Conservation (phyloP, 1,140 invertebrate species). For the Eulimnadia texana region DNA sequence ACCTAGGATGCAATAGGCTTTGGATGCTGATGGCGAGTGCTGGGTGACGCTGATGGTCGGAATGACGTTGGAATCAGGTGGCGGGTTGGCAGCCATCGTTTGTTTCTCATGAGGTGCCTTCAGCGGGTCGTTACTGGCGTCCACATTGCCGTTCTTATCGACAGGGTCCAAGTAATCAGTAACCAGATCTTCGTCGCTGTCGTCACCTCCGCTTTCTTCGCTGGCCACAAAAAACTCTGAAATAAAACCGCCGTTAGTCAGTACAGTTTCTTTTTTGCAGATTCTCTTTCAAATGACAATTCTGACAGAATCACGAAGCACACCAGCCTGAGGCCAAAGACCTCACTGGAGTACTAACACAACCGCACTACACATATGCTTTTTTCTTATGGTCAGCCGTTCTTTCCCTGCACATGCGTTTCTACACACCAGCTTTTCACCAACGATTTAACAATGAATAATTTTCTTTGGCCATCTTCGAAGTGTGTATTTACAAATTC, state of each 20-base stretch:
- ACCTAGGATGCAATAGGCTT: conserved; percentile 42
- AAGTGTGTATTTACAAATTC: too few species aligned
- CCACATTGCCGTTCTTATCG: conserved; percentile 10
- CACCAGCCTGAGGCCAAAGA: too few species aligned
- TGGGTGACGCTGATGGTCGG: conserved; percentile 74
- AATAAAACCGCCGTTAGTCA: background rate
- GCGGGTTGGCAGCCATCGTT: conserved; percentile 17
- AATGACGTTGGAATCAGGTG: conserved; percentile 27
- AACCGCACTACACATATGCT: too few species aligned
- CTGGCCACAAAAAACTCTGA: background rate
- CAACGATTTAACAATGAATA: too few species aligned
- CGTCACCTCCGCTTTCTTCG: conserved; percentile 35
- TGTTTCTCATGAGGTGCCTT: background rate
- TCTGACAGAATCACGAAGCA: too few species aligned
- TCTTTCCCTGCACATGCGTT: too few species aligned
- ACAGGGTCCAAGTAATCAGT: conserved; percentile 40
- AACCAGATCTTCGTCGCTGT: conserved; percentile 51
- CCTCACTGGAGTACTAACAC: too few species aligned
- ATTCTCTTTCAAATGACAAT: too few species aligned
- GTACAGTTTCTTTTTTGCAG: too few species aligned
- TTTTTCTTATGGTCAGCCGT: too few species aligned
- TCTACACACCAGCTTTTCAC: too few species aligned
- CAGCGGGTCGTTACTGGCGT: background rate
- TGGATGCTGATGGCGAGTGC: conserved; percentile 49
- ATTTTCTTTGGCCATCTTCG: too few species aligned